Evolutionary conservation across 2,797 vertebrate genomes (phyloP), one percentile per base, ranked within the genome.

Genomic region (Crenichthys baileyi): DNA sequence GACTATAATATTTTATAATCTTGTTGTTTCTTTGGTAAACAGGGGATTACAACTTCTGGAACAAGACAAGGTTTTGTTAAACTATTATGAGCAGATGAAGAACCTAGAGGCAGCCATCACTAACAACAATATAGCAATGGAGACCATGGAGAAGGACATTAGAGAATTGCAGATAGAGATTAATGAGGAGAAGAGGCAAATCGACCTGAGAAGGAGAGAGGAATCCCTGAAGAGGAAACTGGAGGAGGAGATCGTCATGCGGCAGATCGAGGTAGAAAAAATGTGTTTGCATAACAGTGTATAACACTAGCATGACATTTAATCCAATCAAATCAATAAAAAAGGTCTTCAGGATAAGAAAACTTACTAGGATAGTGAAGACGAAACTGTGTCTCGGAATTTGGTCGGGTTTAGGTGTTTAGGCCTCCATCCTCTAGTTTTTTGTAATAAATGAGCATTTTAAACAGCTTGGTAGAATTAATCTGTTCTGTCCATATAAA

Each of bases 11-110:
- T 31, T 26, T 13, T 73, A 18, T 75, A 46, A 53, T 75, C 3
- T 26, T 70, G 41, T 79, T 2, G 53, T 36, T 31, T 68, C 0
- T 24, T 51, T 9, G 72, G 16, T 29, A 82, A 73, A 1, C 87
- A 99, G 98, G 41, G 96, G 95, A 7, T 91, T 97, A 78, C 95
- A 97, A 82, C 95, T 99, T 79, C 94, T 96, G 88, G 95, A 97
- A 80, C 93, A 97, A 12, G 97, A 99, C 85, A 95, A 98, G 84
- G 97, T 97, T 92, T 81, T 98, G 36, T 94, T 96, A 60, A 90
- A 93, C 90, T 96, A 97, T 88, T 89, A 95, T 53, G 95, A 97
- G 83, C 97, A 97, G 93, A 82, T 96, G 81, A 96, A 96, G 72
- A 85, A 92, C 72, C 97, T 96, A 85, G 96, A 96, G 82, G 90